Evolutionary conservation across 2,888 invertebrate genomes (phyloP), one percentile per base, ranked within the genome.

Genomic region (Hyalella azteca): DNA sequence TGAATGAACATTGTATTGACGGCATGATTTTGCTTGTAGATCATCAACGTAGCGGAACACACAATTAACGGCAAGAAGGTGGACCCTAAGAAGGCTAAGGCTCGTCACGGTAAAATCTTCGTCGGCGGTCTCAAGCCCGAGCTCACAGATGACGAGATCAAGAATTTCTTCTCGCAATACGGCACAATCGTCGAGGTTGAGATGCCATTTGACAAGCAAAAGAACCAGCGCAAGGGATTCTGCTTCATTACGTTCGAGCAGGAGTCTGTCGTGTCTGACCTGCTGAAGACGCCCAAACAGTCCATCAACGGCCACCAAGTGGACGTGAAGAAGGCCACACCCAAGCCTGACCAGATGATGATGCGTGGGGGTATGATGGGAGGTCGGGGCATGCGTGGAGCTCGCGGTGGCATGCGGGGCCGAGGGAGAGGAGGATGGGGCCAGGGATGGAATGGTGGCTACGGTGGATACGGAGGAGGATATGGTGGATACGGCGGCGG

Each of bases 171-270:
- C 88, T 94, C 94, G 87, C 50, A 75, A 11, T 83, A 79, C 78
- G 85, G 85, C 66, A 83, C 81, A 45, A 84, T 85, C 22, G 82
- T 95, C 83, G 96, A 97, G 87, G 93, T 97, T 80, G 98, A 98
- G 89, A 94, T 97, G 93, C 98, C 98, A 82, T 97, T 95, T 87
- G 98, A 98, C 89, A 97, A 97, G 89, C 93, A 94, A 88, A 97
- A 97, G 91, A 96, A 96, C 88, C 96, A 96, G 89, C 92, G 97
- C 87, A 95, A 97, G 90, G 96, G 95, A 83, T 98, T 98, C 91
- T 97, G 97, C 88, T 98, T 98, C 89, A 96, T 98, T 88, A 97
- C 97, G 85, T 98, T 97, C 87, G 97, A 98, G 88, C 95, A 95
- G 45, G 97, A 97, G 89, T 94, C 95, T 89, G 94, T 96, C 79